Percentiles rank a stretch among this genome's conserved stretches.
Conservation (phyloP, 2,113 vertebrate genomes). For the Loxodonta africana region DNA sequence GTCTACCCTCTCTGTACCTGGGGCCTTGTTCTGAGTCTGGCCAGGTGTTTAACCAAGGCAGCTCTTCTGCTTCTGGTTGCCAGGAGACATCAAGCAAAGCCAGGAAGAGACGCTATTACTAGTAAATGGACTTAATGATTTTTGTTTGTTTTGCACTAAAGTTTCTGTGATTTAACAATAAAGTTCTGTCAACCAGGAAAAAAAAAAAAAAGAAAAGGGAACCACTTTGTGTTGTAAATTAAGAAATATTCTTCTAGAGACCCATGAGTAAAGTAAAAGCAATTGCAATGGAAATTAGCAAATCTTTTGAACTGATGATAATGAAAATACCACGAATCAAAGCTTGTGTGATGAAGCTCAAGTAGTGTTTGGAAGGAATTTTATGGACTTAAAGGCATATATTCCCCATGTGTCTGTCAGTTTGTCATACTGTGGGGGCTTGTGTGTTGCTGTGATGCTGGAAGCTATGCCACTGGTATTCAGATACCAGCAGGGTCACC, state of each 20-base stretch:
- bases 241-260: background rate
- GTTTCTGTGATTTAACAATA: slow-evolving; percentile 83
- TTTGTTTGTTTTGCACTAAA: slow-evolving; percentile 78
- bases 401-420: background rate
- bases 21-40: no score
- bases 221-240: background rate
- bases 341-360: background rate
- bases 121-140: slow-evolving; percentile 30
- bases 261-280: background rate
- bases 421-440: no score
- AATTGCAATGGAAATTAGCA: background rate
- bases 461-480: no score
- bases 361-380: background rate
- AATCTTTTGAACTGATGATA: background rate
- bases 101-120: slow-evolving; percentile 20
- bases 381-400: background rate
- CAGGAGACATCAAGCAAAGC: background rate
- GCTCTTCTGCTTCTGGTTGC: background rate
- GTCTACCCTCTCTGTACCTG: no score
- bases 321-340: background rate
- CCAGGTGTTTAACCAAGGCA: background rate
- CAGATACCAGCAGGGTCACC: no score
- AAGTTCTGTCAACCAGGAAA: slow-evolving; percentile 69
- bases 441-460: no score
- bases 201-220: background rate